phyloP scores from a whole-genome alignment of 2,888 invertebrate genomes.

The Callinectes sapidus region DNA sequence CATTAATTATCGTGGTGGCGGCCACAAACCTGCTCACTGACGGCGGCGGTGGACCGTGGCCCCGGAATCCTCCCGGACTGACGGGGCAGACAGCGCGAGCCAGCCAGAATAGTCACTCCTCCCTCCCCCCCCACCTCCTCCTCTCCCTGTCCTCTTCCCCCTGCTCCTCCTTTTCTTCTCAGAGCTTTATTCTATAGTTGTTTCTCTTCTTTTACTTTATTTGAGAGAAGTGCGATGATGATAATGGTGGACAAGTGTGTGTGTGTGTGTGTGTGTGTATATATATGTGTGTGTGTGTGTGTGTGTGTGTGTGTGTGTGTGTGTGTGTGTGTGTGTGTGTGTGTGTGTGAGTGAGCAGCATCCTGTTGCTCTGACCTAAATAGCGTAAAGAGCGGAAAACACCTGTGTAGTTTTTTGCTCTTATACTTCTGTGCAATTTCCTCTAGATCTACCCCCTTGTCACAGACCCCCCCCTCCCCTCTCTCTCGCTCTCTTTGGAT shows the following conservation, averaged over 20 bases:
- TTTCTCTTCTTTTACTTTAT: neutral
- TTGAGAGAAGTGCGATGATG: too few species aligned
- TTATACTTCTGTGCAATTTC: neutral
- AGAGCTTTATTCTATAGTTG: neutral
- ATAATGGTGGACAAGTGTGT: too few species aligned
- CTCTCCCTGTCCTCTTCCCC: neutral
- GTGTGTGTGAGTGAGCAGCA: neutral
- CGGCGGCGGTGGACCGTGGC: neutral
- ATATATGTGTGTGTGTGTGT: slow-evolving; percentile 36
- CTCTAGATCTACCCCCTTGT: too few species aligned
- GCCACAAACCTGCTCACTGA: slow-evolving; percentile 11
- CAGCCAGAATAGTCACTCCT: neutral
- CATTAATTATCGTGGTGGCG: neutral
- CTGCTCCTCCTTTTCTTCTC: neutral
- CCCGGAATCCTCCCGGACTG: neutral
- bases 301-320: slow-evolving; percentile 43
- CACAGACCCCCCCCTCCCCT: neutral
- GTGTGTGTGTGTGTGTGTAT: slow-evolving; percentile 33
- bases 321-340: slow-evolving; percentile 40
- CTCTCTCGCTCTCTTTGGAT: neutral
- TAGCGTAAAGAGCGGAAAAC: neutral
- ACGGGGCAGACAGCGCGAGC: neutral
- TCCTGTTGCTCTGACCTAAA: neutral
- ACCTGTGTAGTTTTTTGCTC: neutral
- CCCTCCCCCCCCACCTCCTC: neutral